Percentiles rank a stretch among this genome's conserved stretches.
Evolutionary conservation across 1,140 invertebrate genomes (phyloP).

Genomic region (Trichoplusia ni): DNA sequence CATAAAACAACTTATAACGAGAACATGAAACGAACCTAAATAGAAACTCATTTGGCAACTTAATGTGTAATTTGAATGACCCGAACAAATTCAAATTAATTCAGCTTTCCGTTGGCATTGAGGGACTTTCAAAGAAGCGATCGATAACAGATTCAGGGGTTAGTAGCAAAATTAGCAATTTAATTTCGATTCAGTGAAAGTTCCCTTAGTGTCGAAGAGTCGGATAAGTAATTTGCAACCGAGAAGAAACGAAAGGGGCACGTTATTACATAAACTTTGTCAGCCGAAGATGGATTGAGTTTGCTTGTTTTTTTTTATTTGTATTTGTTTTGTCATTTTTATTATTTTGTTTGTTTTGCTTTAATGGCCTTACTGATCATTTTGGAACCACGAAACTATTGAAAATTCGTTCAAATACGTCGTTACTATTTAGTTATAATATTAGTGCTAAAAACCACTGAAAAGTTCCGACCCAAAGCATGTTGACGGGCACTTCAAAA

Average conservation of each 20-base stretch:
- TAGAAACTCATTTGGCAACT: slow-evolving; percentile 25
- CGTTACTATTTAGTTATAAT: too few species aligned
- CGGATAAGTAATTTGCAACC: slow-evolving; percentile 51
- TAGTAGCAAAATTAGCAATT: slow-evolving; percentile 57
- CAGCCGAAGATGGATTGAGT: slow-evolving; percentile 49
- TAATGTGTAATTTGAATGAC: slow-evolving; percentile 30
- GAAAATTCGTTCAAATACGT: too few species aligned
- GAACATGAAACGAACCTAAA: slow-evolving; percentile 4
- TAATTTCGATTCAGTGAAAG: slow-evolving; percentile 53
- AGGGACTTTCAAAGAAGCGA: slow-evolving; percentile 30
- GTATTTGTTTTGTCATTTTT: slow-evolving; percentile 8
- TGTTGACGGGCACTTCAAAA: too few species aligned
- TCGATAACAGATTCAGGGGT: slow-evolving; percentile 45
- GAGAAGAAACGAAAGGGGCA: slow-evolving; percentile 38
- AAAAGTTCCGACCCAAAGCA: too few species aligned
- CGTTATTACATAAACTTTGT: slow-evolving; percentile 44
- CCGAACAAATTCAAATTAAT: slow-evolving; percentile 43
- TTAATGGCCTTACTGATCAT: too few species aligned
- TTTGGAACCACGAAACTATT: too few species aligned
- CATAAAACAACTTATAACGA: slow-evolving; percentile 12
- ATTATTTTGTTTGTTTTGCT: too few species aligned
- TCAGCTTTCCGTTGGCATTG: slow-evolving; percentile 30
- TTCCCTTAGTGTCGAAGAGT: slow-evolving; percentile 46
- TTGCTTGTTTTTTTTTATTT: slow-evolving; percentile 27
- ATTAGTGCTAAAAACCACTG: too few species aligned